Base-by-base conservation (phyloP, 2,888 invertebrate species). In the Drosophila quinaria region DNA sequence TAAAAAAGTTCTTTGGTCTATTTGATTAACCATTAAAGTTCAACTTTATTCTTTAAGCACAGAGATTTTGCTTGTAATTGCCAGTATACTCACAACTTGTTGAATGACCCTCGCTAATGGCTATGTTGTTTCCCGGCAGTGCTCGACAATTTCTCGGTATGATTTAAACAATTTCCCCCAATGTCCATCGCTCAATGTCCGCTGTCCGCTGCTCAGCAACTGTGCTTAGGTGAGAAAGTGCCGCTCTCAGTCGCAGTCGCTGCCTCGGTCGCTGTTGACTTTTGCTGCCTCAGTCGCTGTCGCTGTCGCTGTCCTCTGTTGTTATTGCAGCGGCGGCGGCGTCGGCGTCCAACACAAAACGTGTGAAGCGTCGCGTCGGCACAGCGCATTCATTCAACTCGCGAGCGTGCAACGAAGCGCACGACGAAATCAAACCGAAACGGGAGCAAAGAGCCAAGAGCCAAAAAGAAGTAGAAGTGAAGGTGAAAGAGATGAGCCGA, bases 371-470 rank as follows among this genome's bases (percentile, higher is more conserved):
- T 69, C 55, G 79, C 71, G 58, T 69, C 55, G 54, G 55, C 56
- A 62, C 76, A 63, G 68, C 70, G 71, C 76, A 78, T 81, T 86
- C 86, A 86, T 87, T 90, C 73, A 60, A 49, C 52, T 70, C 70
- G 68, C 71, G 79, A 84, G 69, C 89, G 78, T 73, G 73, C 73
- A 70, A 29, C 74, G 63, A 74, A 66, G 70, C 90, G 62, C 63
- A 90, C 81, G 60, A 44, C 50, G 37, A 44, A 58, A 47, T 51
- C 55, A 61, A 61, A 61, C 22, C 49, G 47, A 49, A 59, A 17
- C 39, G 29, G 35, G 17, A 41, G 64, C 62, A 39, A 33, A 49
- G 41, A n/a, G n/a, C n/a, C 19, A 19, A 19, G 22, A 17, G 37
- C 33, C 47, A 25, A 69, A 67, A 56, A 31, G 58, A 76, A 63